Evolutionary conservation across 2,113 vertebrate species (phyloP).

Genomic region (Cryptotis parvus): DNA sequence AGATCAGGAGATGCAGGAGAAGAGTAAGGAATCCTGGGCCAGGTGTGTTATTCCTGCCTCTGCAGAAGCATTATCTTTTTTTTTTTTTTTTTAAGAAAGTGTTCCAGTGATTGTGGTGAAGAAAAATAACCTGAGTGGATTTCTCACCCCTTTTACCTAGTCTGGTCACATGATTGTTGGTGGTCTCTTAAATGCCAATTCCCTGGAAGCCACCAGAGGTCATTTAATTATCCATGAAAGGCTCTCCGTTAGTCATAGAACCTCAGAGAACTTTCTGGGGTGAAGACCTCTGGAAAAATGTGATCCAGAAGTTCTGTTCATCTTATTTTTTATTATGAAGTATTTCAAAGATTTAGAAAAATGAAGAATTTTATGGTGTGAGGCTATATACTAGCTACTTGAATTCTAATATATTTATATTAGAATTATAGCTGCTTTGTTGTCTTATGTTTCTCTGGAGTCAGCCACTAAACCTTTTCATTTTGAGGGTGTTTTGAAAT

Average conservation of each 20-base stretch:
- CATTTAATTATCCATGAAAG: neutral
- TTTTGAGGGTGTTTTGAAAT: slow-evolving; percentile 1
- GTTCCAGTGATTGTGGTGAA: slow-evolving; percentile 4
- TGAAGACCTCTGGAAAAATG: neutral
- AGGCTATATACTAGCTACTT: neutral
- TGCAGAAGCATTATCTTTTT: slow-evolving; percentile 58
- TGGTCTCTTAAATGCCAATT: neutral
- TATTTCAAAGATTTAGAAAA: neutral
- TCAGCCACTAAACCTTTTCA: neutral
- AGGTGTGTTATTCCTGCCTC: slow-evolving; percentile 40
- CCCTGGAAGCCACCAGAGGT: neutral
- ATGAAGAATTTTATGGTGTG: neutral
- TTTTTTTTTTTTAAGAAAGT: slow-evolving; percentile 40
- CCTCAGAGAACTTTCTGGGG: neutral
- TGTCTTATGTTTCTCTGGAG: neutral
- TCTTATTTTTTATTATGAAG: neutral
- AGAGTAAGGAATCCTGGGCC: neutral
- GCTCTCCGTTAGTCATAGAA: neutral
- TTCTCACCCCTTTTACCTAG: neutral
- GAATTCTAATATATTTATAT: neutral
- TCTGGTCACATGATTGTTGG: neutral
- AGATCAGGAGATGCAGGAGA: neutral
- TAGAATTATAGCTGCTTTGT: neutral
- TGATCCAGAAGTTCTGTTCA: slow-evolving; percentile 19
- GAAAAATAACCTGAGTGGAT: slow-evolving; percentile 56